A percentile compares a stretch with the other conserved stretches of the same genome.
These are phyloP conservation scores for Gorsachius magnificus DNA, from an alignment of 2,797 vertebrate genomes.

Conservation along the genomic window DNA sequence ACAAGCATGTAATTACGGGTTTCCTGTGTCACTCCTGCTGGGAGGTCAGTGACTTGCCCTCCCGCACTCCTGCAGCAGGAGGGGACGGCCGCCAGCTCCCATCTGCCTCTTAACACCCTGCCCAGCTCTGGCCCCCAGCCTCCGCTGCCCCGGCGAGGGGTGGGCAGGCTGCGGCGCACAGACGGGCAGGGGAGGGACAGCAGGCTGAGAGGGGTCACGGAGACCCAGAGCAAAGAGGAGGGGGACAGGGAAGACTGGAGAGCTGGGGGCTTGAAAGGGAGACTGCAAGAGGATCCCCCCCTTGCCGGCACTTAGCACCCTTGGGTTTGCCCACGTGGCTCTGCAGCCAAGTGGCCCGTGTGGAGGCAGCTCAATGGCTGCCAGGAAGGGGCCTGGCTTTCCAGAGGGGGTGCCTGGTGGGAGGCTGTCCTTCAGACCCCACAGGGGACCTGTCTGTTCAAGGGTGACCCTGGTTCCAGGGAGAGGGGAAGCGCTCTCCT, in stretches of 20 bases:
- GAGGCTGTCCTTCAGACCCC: background rate
- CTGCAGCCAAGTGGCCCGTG: background rate
- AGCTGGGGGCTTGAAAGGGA: background rate
- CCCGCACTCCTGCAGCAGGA: slow-evolving; percentile 37
- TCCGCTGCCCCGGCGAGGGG: background rate
- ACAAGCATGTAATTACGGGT: slow-evolving; percentile 66
- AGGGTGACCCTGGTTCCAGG: background rate
- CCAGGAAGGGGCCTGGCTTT: background rate
- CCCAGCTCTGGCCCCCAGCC: background rate
- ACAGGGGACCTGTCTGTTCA: background rate
- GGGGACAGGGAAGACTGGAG: background rate
- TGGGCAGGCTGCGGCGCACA: background rate
- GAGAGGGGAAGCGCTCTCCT: background rate
- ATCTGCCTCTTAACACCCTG: slow-evolving; percentile 22
- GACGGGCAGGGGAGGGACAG: background rate
- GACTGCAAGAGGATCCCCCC: background rate
- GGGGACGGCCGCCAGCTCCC: background rate
- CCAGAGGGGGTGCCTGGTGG: background rate
- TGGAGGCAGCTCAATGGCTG: background rate
- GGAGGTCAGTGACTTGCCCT: slow-evolving; percentile 69
- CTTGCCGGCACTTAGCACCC: background rate
- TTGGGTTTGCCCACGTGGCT: background rate
- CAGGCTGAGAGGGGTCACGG: background rate
- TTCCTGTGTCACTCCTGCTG: slow-evolving; percentile 73
- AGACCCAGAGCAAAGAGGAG: background rate